Evolutionary conservation across 2,113 vertebrate genomes (phyloP).

Genomic region (Urocynchramus pylzowi): DNA sequence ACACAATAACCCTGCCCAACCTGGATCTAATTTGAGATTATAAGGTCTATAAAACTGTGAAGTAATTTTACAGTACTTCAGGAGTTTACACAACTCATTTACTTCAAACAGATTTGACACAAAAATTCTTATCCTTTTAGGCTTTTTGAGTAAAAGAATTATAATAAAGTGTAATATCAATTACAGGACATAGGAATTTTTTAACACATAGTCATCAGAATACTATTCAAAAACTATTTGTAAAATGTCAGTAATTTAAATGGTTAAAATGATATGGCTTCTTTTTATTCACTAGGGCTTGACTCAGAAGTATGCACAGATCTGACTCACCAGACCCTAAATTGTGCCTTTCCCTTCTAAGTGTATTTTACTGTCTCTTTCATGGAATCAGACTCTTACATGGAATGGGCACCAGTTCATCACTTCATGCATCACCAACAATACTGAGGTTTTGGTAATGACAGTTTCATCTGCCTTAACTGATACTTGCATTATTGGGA

Average conservation of each 20-base stretch:
- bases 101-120: not conserved
- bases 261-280: fast-evolving
- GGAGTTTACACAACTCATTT: not conserved
- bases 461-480: not conserved
- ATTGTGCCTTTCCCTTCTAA: not conserved
- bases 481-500: not conserved
- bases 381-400: not conserved
- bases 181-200: not conserved
- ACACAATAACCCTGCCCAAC: not conserved
- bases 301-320: not conserved
- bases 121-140: not conserved
- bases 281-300: not conserved
- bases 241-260: not conserved
- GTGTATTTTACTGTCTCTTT: not conserved
- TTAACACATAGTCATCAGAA: not conserved
- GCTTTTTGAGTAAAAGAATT: not conserved
- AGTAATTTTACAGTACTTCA: not conserved
- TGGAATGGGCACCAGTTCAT: not conserved
- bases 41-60: not conserved
- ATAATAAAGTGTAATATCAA: not conserved
- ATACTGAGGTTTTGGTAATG: not conserved
- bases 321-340: not conserved
- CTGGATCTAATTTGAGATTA: not conserved
- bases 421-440: not conserved
- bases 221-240: not conserved